These are phyloP conservation scores for Verasper variegatus DNA, from an alignment of 2,113 vertebrate genomes.

Conservation along the genomic window DNA sequence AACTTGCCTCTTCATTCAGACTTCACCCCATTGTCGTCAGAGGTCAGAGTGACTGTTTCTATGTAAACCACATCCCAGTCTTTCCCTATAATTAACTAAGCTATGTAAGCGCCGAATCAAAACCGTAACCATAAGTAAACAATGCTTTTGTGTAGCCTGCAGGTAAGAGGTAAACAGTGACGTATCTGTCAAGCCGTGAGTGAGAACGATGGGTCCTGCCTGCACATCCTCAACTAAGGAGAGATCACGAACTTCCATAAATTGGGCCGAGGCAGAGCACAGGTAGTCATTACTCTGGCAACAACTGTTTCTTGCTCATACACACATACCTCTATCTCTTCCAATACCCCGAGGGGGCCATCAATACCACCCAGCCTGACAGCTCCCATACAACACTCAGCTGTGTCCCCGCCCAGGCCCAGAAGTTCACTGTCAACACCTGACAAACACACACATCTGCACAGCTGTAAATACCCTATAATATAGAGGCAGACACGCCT, in stretches of 20 bases:
- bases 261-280: conserved; percentile 61
- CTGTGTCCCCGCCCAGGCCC: conserved; percentile 42
- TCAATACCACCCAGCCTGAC: conserved; percentile 63
- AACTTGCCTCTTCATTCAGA: too few relatives aligned
- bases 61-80: too few relatives aligned
- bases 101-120: not conserved
- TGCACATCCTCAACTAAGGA: conserved; percentile 45
- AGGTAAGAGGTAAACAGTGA: not conserved
- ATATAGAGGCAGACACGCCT: conserved; percentile 71
- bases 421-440: conserved; percentile 73
- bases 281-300: conserved; percentile 82
- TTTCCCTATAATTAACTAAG: too few relatives aligned
- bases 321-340: conserved; percentile 69
- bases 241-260: conserved; percentile 71
- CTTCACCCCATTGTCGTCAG: too few relatives aligned
- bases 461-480: conserved; percentile 78
- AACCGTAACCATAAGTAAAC: not conserved
- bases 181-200: not conserved
- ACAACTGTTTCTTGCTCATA: conserved; percentile 81
- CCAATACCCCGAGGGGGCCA: conserved; percentile 71
- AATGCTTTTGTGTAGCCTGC: not conserved
- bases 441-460: conserved; percentile 83
- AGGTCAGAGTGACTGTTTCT: too few relatives aligned
- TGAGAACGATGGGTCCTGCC: conserved; percentile 14
- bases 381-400: conserved; percentile 43